These are phyloP conservation scores for Hephaestus fuliginosus DNA, from an alignment of 2,797 vertebrate genomes.

Conservation along the genomic window DNA sequence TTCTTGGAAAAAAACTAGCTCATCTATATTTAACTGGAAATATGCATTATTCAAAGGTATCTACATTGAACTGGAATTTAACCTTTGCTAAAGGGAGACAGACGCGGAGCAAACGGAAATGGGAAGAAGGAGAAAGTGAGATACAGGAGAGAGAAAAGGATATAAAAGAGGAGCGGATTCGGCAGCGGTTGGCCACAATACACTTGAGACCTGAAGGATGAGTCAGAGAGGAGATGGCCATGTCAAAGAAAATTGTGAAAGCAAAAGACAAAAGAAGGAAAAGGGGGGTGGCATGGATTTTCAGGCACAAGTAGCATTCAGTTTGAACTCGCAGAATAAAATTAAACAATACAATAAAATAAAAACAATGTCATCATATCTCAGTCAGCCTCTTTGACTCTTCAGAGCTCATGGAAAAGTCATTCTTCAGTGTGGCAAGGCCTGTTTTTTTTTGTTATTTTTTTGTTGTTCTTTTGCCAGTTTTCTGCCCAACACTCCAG, in stretches of 20 bases:
- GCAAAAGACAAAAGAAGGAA: constrained; percentile 43
- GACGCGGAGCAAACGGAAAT: constrained; percentile 32
- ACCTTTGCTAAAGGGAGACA: constrained; percentile 65
- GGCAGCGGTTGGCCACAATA: constrained; percentile 72
- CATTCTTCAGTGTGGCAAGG: constrained; percentile 33
- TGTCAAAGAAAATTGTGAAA: constrained; percentile 72
- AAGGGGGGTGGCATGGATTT: constrained; percentile 10
- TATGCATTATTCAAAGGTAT: constrained; percentile 66
- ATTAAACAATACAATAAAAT: not conserved
- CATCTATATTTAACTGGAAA: constrained; percentile 69
- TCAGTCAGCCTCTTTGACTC: constrained; percentile 10
- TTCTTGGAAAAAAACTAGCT: constrained; percentile 40
- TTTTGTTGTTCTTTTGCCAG: not conserved
- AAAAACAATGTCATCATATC: constrained; percentile 33
- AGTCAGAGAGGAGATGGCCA: constrained; percentile 71
- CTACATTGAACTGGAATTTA: constrained; percentile 58
- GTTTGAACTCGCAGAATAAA: constrained; percentile 48
- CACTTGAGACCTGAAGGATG: constrained; percentile 73
- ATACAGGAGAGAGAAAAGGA: constrained; percentile 49
- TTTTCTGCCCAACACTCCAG: constrained; percentile 33
- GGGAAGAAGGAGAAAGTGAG: constrained; percentile 49
- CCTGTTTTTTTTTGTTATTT: not conserved
- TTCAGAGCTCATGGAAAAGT: constrained; percentile 29
- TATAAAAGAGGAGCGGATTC: constrained; percentile 64
- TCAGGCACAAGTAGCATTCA: constrained; percentile 51